Conservation (phyloP, 2,797 vertebrate genomes). For the Spea hammondii region DNA sequence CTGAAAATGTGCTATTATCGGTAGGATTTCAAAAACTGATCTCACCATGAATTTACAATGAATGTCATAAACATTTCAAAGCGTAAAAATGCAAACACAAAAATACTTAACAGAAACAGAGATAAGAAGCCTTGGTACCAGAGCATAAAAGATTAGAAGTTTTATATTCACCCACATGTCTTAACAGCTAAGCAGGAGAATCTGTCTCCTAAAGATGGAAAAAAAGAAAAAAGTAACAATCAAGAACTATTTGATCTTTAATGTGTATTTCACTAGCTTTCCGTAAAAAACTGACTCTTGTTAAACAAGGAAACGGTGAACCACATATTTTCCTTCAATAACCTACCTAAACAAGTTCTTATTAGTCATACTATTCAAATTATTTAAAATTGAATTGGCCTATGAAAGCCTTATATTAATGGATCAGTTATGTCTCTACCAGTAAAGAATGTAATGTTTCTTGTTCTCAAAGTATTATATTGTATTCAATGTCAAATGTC, state of each 20-base stretch:
- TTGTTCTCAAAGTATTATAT: too few species aligned
- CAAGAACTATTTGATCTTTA: constrained; percentile 49
- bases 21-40: constrained; percentile 22
- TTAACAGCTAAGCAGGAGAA: constrained; percentile 44
- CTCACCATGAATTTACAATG: constrained; percentile 29
- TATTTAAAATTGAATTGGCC: too few species aligned
- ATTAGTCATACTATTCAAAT: too few species aligned
- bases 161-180: constrained; percentile 36
- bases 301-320: constrained; percentile 21
- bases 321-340: not conserved
- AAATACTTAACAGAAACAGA: constrained; percentile 27
- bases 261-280: constrained; percentile 38
- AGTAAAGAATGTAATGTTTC: too few species aligned
- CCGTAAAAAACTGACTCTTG: constrained; percentile 40
- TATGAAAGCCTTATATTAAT: too few species aligned
- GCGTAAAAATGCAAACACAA: constrained; percentile 42
- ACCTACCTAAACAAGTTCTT: not conserved
- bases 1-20: constrained; percentile 18
- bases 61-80: constrained; percentile 43
- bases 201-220: constrained; percentile 45
- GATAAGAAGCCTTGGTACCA: constrained; percentile 36
- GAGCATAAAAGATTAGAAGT: constrained; percentile 39
- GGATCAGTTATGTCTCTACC: too few species aligned
- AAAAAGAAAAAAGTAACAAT: constrained; percentile 40
- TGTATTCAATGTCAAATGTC: too few species aligned